Conservation (phyloP, 30 jellyfish, hydroid and myxozoan species). For the Hydractinia echinata region DNA sequence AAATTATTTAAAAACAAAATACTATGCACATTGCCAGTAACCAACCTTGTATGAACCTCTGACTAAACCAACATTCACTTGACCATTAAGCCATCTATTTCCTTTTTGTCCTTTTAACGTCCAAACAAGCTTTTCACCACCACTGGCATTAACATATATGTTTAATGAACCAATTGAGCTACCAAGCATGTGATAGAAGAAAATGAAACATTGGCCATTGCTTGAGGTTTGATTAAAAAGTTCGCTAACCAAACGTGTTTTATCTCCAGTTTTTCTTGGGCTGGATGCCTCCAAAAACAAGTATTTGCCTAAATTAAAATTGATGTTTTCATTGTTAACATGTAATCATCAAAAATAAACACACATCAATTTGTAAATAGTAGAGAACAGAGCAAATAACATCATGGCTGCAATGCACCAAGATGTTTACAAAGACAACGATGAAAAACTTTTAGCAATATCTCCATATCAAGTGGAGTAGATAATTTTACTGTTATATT, state of each 20-base stretch:
- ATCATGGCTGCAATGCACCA: too few species aligned
- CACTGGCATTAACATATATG: constrained; percentile 44
- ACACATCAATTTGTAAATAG: too few species aligned
- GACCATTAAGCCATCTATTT: constrained; percentile 68
- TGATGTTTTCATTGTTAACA: too few species aligned
- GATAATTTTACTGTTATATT: too few species aligned
- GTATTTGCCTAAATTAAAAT: constrained; percentile 43
- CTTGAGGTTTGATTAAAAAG: constrained; percentile 48
- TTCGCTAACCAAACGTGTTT: constrained; percentile 61
- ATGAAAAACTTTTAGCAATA: too few species aligned
- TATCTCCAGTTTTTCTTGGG: constrained; percentile 54
- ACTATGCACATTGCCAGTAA: not conserved
- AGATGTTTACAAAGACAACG: too few species aligned
- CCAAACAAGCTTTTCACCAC: constrained; percentile 59
- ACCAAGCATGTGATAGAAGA: constrained; percentile 86
- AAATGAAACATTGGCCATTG: constrained; percentile 60
- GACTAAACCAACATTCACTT: constrained; percentile 58
- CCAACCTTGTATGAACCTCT: constrained; percentile 58
- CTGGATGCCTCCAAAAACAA: constrained; percentile 68
- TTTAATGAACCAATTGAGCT: constrained; percentile 58
- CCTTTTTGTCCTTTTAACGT: constrained; percentile 55
- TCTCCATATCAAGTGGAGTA: too few species aligned
- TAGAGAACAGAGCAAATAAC: too few species aligned
- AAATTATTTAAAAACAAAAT: not conserved
- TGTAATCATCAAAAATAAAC: too few species aligned